Conservation (phyloP, 2,113 vertebrate species). For the Mormyrus iriodes region DNA sequence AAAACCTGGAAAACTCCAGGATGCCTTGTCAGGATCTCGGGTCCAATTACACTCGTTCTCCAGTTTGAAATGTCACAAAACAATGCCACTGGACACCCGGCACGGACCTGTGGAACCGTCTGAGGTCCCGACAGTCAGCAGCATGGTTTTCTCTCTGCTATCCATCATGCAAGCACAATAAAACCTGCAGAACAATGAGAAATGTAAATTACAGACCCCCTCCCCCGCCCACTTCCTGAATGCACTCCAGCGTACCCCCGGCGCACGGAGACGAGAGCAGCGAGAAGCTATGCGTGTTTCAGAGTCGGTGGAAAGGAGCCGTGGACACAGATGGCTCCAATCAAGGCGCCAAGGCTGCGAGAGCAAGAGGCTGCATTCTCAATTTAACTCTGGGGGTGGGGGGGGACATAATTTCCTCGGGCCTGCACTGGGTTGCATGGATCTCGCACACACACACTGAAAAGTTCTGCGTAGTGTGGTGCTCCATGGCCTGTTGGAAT, state of each 20-base stretch:
- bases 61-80: not conserved
- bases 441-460: not conserved
- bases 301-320: conserved; percentile 28
- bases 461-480: not conserved
- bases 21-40: not conserved
- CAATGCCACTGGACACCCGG: not conserved
- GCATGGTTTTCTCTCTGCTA: not conserved
- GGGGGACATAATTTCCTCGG: conserved; percentile 13
- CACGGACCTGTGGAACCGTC: not conserved
- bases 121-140: not conserved
- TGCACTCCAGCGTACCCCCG: not conserved
- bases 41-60: not conserved
- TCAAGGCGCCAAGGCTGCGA: conserved; percentile 23
- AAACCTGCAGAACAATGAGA: not conserved
- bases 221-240: not conserved
- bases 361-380: conserved; percentile 27
- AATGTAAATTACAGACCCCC: not conserved
- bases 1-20: not conserved
- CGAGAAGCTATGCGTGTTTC: not conserved
- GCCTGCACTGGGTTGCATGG: conserved; percentile 9
- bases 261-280: not conserved
- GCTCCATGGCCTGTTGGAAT: not conserved
- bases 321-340: conserved; percentile 52
- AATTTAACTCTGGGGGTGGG: conserved; percentile 38
- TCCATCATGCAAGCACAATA: not conserved